phyloP scores from a whole-genome alignment of 2,113 vertebrate species.

The Struthio camelus region DNA sequence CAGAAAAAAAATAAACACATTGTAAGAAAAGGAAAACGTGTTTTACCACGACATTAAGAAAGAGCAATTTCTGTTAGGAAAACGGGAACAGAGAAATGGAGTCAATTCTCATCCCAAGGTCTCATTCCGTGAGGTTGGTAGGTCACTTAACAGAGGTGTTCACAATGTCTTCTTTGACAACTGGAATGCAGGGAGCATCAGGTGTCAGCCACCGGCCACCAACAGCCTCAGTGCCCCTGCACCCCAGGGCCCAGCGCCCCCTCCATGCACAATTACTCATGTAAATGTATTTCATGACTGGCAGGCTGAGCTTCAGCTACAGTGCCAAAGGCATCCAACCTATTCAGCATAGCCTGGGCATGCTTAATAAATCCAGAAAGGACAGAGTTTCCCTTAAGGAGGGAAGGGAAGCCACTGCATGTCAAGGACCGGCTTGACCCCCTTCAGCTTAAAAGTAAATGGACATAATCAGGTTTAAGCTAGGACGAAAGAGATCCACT shows the following conservation, averaged over 20 bases:
- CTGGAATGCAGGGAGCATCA: neutral
- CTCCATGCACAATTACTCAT: accelerated
- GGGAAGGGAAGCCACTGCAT: neutral
- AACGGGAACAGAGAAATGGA: neutral
- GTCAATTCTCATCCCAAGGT: neutral
- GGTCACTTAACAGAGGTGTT: accelerated
- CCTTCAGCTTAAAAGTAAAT: neutral
- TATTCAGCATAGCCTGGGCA: neutral
- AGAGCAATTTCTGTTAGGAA: neutral
- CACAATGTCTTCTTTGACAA: neutral
- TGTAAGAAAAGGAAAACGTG: neutral
- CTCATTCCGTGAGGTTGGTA: neutral
- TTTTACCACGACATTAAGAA: neutral
- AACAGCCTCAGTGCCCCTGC: neutral
- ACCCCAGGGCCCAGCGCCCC: neutral
- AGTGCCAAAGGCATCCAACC: accelerated
- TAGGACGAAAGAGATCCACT: neutral
- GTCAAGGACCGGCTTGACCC: neutral
- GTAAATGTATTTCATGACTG: neutral
- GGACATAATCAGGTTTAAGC: neutral
- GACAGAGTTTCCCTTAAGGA: neutral
- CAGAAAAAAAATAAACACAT: neutral
- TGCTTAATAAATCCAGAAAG: neutral
- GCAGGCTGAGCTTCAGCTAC: neutral
- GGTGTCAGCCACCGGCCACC: neutral